A percentile compares a stretch with the other conserved stretches of the same genome.
Evolutionary conservation across 2,888 invertebrate species (phyloP).

Genomic region (Chrysina gloriosa): DNA sequence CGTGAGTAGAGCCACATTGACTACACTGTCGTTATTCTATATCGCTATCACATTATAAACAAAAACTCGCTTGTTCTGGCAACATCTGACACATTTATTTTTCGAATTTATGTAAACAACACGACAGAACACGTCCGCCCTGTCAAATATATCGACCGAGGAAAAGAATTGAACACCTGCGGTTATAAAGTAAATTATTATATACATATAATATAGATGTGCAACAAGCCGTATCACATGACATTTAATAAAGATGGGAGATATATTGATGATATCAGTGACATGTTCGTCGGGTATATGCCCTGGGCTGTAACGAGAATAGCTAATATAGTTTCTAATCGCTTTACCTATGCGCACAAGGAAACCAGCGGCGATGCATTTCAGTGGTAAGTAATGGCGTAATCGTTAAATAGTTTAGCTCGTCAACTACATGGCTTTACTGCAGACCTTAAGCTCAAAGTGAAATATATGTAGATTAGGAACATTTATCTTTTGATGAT

Average conservation of each 20-base stretch:
- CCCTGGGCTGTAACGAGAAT: constrained; percentile 19
- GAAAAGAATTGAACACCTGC: constrained; percentile 18
- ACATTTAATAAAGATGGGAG: constrained; percentile 32
- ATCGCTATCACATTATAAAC: too few relatives aligned
- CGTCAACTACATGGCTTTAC: background rate
- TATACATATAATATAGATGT: constrained; percentile 18
- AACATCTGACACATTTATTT: too few relatives aligned
- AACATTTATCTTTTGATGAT: too few relatives aligned
- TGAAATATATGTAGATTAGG: too few relatives aligned
- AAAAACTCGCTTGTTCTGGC: too few relatives aligned
- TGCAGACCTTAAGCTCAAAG: background rate
- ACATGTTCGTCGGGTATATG: constrained; percentile 27
- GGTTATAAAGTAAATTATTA: constrained; percentile 25
- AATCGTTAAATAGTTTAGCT: constrained; percentile 9
- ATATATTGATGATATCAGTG: constrained; percentile 26
- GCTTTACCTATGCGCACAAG: background rate
- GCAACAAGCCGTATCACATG: constrained; percentile 23
- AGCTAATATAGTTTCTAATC: constrained; percentile 4
- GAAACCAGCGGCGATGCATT: background rate
- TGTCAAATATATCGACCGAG: constrained; percentile 22
- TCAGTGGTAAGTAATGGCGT: background rate
- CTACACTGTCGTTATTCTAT: too few relatives aligned
- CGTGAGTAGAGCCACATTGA: too few relatives aligned
- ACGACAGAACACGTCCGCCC: too few relatives aligned
- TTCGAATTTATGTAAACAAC: too few relatives aligned